These are phyloP conservation scores for Chrysodeixis includens DNA, from an alignment of 2,888 invertebrate species.

Conservation along the genomic window DNA sequence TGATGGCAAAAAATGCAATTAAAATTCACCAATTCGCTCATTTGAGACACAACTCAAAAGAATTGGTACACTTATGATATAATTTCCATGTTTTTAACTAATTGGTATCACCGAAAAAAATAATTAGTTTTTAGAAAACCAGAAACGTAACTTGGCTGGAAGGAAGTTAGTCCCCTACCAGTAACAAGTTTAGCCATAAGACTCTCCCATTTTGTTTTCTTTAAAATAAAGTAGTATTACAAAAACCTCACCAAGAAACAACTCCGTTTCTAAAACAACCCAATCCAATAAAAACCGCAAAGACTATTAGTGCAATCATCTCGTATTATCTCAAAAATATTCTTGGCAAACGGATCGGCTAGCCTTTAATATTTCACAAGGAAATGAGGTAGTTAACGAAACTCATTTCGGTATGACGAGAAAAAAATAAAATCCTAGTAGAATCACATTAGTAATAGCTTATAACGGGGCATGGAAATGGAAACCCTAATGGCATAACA, in stretches of 20 bases:
- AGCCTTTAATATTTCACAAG: slow-evolving; percentile 46
- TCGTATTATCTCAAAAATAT: slow-evolving; percentile 46
- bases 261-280: neutral
- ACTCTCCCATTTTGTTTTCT: too few species aligned
- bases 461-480: slow-evolving; percentile 42
- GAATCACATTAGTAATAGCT: slow-evolving; percentile 46
- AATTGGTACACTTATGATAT: too few species aligned
- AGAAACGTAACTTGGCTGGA: too few species aligned
- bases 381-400: slow-evolving; percentile 55
- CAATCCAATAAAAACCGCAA: slow-evolving; percentile 19
- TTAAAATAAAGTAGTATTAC: too few species aligned
- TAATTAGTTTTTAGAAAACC: too few species aligned
- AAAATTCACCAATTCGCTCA: too few species aligned
- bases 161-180: too few species aligned
- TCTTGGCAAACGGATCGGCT: slow-evolving; percentile 47
- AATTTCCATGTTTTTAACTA: too few species aligned
- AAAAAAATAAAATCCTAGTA: slow-evolving; percentile 39
- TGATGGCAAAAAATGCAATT: too few species aligned
- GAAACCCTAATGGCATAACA: slow-evolving; percentile 35
- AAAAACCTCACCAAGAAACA: neutral
- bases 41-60: too few species aligned
- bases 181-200: too few species aligned
- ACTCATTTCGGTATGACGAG: slow-evolving; percentile 48
- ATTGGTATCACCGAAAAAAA: too few species aligned
- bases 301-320: slow-evolving; percentile 39